These are phyloP conservation scores for Polydesmus complanatus DNA, from an alignment of 2,888 invertebrate species.

Conservation along the genomic window DNA sequence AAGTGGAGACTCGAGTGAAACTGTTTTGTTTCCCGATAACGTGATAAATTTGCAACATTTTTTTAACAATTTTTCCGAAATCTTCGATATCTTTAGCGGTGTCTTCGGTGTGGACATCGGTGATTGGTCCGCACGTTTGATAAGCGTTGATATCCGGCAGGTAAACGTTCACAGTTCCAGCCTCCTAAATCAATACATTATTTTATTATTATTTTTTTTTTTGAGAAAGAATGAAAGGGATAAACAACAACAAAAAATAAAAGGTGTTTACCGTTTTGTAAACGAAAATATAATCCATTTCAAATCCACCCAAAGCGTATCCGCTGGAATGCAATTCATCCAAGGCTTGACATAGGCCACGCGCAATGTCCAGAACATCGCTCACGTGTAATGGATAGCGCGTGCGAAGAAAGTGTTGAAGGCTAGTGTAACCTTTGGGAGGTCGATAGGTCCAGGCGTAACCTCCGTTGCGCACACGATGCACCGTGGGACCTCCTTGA, in stretches of 20 bases:
- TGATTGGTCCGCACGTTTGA: slow-evolving; percentile 17
- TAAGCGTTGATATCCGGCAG: slow-evolving; percentile 24
- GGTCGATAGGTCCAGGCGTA: slow-evolving; percentile 21
- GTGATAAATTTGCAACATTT: slow-evolving; percentile 25
- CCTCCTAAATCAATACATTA: slow-evolving; percentile 14
- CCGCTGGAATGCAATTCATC: slow-evolving; percentile 23
- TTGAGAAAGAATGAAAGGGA: neutral
- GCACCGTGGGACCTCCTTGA: slow-evolving; percentile 1
- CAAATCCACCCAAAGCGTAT: slow-evolving; percentile 24
- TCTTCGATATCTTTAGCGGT: slow-evolving; percentile 25
- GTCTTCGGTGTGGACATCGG: slow-evolving; percentile 22
- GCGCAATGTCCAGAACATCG: slow-evolving; percentile 23
- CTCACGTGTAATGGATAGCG: slow-evolving; percentile 20
- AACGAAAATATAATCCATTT: slow-evolving; percentile 24
- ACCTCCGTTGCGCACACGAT: slow-evolving; percentile 14
- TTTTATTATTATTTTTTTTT: neutral
- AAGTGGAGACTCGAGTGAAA: neutral
- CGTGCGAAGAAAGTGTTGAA: slow-evolving; percentile 22
- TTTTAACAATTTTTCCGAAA: slow-evolving; percentile 24
- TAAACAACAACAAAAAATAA: no score
- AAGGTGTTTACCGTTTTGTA: slow-evolving; percentile 20
- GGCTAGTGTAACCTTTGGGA: slow-evolving; percentile 23
- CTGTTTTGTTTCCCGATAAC: slow-evolving; percentile 15
- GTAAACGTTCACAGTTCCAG: slow-evolving; percentile 22
- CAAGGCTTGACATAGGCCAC: slow-evolving; percentile 21